These are phyloP conservation scores for Diploptera punctata DNA, from an alignment of 2,888 invertebrate genomes.

Conservation along the genomic window DNA sequence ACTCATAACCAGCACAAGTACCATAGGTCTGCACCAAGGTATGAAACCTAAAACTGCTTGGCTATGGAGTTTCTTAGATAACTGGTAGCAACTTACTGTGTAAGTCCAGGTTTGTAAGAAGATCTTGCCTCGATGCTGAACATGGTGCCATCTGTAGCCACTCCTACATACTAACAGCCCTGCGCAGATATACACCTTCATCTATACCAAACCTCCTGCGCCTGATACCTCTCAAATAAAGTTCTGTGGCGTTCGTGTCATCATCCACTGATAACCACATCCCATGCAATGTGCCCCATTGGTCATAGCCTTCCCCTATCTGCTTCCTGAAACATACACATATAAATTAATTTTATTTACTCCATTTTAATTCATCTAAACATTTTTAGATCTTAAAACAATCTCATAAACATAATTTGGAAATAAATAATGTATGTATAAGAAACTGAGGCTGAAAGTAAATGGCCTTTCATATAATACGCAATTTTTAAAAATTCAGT, in stretches of 20 bases:
- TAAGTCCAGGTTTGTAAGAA: neutral
- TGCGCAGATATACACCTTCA: constrained; percentile 49
- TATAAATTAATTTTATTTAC: too few species aligned
- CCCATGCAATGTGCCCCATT: constrained; percentile 69
- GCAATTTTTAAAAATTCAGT: too few species aligned
- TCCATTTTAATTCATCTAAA: too few species aligned
- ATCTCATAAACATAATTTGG: too few species aligned
- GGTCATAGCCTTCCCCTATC: constrained; percentile 60
- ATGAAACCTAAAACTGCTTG: too few species aligned
- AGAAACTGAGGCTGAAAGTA: too few species aligned
- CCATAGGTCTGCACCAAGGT: too few species aligned
- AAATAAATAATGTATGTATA: too few species aligned
- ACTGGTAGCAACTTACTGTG: constrained; percentile 24
- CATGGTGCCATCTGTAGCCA: constrained; percentile 23
- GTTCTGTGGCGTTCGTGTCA: constrained; percentile 51
- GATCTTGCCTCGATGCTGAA: neutral
- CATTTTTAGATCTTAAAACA: too few species aligned
- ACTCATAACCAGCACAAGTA: too few species aligned
- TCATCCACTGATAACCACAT: constrained; percentile 59
- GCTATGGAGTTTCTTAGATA: too few species aligned
- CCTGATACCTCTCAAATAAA: constrained; percentile 62
- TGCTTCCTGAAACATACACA: constrained; percentile 30
- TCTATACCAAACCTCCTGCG: constrained; percentile 57
- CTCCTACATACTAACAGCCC: constrained; percentile 31
- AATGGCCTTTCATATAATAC: too few species aligned